These are phyloP conservation scores for Monodelphis domestica DNA, from an alignment of 2,797 vertebrate genomes.

Conservation along the genomic window DNA sequence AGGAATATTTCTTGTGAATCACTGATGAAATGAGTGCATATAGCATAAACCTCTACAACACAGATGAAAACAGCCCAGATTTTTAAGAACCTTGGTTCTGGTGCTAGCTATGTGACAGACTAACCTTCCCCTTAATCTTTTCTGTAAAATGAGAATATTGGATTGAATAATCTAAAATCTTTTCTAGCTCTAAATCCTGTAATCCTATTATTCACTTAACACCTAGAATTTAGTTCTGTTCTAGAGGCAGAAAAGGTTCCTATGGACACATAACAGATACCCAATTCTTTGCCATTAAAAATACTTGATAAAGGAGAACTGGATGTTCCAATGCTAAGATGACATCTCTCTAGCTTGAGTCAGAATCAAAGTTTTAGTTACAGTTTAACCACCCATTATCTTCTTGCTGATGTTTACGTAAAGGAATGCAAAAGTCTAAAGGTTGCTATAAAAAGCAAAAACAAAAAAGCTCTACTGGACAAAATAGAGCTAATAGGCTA, in stretches of 20 bases:
- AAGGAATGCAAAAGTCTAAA: slow-evolving; percentile 79
- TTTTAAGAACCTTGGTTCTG: neutral
- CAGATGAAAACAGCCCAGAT: neutral
- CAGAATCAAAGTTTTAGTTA: slow-evolving; percentile 66
- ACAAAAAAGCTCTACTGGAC: too few species aligned
- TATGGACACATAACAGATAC: neutral
- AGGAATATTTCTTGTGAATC: neutral
- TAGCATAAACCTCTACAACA: too few species aligned
- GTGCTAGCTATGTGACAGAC: neutral
- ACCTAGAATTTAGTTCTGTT: neutral
- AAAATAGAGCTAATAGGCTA: neutral
- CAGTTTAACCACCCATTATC: slow-evolving; percentile 78
- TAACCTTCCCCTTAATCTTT: neutral
- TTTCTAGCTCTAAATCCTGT: neutral
- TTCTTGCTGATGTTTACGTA: slow-evolving; percentile 78
- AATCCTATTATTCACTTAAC: neutral
- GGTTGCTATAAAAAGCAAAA: too few species aligned
- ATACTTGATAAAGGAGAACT: neutral
- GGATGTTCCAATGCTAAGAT: neutral
- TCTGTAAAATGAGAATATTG: neutral
- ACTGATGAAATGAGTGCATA: neutral
- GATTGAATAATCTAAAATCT: neutral
- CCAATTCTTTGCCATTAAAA: slow-evolving; percentile 34
- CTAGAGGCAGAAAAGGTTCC: slow-evolving; percentile 10
- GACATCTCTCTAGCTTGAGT: neutral